A percentile compares a stretch with the other conserved stretches of the same genome.
Conservation (phyloP, 1,140 invertebrate genomes). For the Rhizoglyphus robini region DNA sequence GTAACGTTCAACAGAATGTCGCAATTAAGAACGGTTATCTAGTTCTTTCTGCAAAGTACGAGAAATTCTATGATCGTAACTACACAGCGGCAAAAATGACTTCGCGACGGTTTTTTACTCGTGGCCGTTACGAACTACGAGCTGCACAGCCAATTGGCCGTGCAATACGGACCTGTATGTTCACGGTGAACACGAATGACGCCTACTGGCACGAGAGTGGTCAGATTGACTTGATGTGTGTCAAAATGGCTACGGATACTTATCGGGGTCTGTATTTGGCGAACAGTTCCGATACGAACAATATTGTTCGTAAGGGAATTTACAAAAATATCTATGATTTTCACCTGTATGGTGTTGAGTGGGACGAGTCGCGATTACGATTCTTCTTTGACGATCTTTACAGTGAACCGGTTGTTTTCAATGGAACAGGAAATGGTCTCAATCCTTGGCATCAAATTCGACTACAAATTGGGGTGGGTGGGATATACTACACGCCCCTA, state of each 20-base stretch:
- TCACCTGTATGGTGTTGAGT: not conserved
- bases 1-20: not conserved
- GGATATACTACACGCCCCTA: not conserved
- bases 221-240: not conserved
- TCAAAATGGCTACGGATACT: not conserved
- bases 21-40: not conserved
- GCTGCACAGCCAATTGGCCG: not conserved
- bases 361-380: not conserved
- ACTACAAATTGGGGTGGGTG: conserved; percentile 2
- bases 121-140: not conserved
- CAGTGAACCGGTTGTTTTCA: not conserved
- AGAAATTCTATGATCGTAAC: not conserved
- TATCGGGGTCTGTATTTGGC: conserved; percentile 1
- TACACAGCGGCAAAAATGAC: conserved; percentile 3
- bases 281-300: not conserved
- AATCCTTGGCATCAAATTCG: not conserved
- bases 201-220: not conserved
- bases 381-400: not conserved
- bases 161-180: not conserved
- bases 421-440: not conserved
- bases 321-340: not conserved
- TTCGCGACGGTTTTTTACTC: not conserved
- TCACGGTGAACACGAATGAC: not conserved
- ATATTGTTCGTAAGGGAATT: not conserved
- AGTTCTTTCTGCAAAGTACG: not conserved